These are phyloP conservation scores for Aricia artaxerxes DNA, from an alignment of 2,888 invertebrate species.

Conservation along the genomic window DNA sequence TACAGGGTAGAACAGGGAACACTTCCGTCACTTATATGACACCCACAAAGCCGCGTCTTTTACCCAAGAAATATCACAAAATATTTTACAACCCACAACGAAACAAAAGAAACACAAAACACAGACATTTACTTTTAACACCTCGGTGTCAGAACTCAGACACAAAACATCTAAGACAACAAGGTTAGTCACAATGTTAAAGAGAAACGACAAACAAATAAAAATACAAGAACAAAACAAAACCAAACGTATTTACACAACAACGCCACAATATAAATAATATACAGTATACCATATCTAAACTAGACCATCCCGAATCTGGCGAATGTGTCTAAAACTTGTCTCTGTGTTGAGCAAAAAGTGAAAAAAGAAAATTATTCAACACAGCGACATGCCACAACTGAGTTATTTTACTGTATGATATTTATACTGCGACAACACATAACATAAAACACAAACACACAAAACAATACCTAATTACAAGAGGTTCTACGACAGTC, in stretches of 20 bases:
- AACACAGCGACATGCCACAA: no score
- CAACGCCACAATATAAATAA: not conserved
- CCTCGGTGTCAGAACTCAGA: slow-evolving; percentile 41
- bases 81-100: not conserved
- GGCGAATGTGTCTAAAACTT: no score
- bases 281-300: not conserved
- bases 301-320: no score
- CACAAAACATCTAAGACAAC: slow-evolving; percentile 37
- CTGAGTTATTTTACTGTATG: not conserved
- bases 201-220: not conserved
- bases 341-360: no score
- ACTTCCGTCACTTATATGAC: not conserved
- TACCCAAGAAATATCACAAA: not conserved
- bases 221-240: slow-evolving; percentile 46
- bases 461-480: slow-evolving; percentile 67
- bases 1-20: not conserved
- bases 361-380: no score
- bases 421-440: slow-evolving; percentile 49
- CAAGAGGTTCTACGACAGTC: slow-evolving; percentile 56
- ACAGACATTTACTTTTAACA: not conserved
- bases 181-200: slow-evolving; percentile 29
- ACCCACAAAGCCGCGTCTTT: not conserved
- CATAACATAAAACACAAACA: slow-evolving; percentile 35
- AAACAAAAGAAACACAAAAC: slow-evolving; percentile 29
- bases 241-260: slow-evolving; percentile 18